Conservation (phyloP, 2,113 vertebrate genomes). For the Hemicordylus capensis region DNA sequence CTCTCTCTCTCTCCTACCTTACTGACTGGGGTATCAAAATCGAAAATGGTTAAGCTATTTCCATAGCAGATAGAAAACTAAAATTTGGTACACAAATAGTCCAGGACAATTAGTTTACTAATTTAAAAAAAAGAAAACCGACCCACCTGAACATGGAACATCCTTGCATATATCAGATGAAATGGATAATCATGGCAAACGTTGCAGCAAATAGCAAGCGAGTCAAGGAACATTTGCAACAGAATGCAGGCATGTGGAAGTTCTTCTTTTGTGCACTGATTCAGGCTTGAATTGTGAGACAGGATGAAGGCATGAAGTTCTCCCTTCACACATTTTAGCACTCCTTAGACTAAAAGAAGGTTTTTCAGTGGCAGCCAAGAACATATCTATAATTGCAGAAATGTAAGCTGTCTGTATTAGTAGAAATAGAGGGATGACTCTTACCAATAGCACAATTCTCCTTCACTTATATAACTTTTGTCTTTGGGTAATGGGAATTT, state of each 20-base stretch:
- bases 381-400: not conserved
- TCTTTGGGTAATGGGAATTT: not conserved
- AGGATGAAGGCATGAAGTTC: not conserved
- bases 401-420: not conserved
- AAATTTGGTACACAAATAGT: too few relatives aligned
- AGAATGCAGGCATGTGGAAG: not conserved
- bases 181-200: too few relatives aligned
- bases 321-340: not conserved
- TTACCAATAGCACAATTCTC: not conserved
- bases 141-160: not conserved
- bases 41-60: not conserved
- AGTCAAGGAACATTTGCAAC: too few relatives aligned
- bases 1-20: too few relatives aligned
- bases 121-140: too few relatives aligned
- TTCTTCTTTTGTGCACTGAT: not conserved
- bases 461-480: not conserved
- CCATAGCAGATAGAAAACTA: not conserved
- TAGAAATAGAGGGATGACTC: not conserved
- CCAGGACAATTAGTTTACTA: not conserved
- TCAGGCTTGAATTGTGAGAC: not conserved
- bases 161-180: not conserved
- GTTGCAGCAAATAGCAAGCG: too few relatives aligned
- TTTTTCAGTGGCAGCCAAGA: not conserved
- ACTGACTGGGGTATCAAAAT: not conserved
- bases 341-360: not conserved